phyloP scores from a whole-genome alignment of 2,888 invertebrate species.

The Herminia tarsipennalis region DNA sequence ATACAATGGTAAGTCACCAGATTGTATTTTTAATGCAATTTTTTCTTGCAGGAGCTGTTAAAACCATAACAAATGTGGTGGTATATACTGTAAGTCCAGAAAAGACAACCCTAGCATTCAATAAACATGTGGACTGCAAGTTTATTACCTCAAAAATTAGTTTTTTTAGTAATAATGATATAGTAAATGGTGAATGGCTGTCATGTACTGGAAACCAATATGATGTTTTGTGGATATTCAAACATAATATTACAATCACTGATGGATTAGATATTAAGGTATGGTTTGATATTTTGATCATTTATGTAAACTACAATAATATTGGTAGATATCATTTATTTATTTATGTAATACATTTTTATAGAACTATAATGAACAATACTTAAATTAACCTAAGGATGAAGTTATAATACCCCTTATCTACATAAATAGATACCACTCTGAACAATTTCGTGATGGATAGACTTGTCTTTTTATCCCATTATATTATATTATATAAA shows the following conservation, averaged over 20 bases:
- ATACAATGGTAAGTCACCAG: no score
- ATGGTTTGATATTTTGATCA: no score
- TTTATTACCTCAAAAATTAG: constrained; percentile 55
- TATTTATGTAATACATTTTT: no score
- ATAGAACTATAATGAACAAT: no score
- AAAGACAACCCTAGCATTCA: constrained; percentile 70
- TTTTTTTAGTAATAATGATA: constrained; percentile 56
- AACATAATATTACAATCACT: constrained; percentile 52
- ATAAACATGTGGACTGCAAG: constrained; percentile 61
- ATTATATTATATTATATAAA: no score
- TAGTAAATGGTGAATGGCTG: constrained; percentile 69
- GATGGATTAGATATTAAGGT: constrained; percentile 65
- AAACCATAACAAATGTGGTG: constrained; percentile 70
- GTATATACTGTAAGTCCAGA: constrained; percentile 63
- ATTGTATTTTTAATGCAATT: background rate
- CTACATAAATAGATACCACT: no score
- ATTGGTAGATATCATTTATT: no score
- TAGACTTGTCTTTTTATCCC: no score
- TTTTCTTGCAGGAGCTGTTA: constrained; percentile 67
- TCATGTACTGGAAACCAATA: constrained; percentile 70
- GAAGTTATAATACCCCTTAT: no score
- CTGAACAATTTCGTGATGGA: no score
- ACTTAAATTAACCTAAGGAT: no score
- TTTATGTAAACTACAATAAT: no score
- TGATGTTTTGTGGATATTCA: constrained; percentile 79